Percentiles rank a stretch among this genome's conserved stretches.
Conservation (phyloP, 2,113 vertebrate genomes). For the Forbesichthys papilliferus region DNA sequence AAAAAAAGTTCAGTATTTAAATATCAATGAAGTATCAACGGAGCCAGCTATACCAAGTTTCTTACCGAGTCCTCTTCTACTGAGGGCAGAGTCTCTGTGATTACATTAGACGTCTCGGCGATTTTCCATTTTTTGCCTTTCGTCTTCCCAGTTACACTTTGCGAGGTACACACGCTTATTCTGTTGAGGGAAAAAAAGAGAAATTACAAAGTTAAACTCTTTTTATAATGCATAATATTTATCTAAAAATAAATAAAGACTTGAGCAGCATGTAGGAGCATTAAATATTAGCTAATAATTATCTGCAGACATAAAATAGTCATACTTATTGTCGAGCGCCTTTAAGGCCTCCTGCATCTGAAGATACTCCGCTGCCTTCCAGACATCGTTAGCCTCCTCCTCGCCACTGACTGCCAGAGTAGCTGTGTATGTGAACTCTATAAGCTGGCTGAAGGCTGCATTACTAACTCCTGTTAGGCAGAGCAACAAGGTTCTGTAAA, state of each 20-base stretch:
- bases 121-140: conserved; percentile 89
- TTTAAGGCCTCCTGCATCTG: conserved; percentile 99
- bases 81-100: conserved; percentile 87
- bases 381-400: conserved; percentile 92
- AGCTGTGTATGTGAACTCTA: conserved; percentile 98
- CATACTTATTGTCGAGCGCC: conserved; percentile 85
- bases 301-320: too few relatives aligned
- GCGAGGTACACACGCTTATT: conserved; percentile 79
- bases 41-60: not conserved
- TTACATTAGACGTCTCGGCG: conserved; percentile 89
- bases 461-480: conserved; percentile 90
- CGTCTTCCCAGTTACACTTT: conserved; percentile 66
- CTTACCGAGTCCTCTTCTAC: conserved; percentile 80
- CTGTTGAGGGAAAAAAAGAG: conserved; percentile 58
- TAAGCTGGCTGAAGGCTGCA: conserved; percentile 91
- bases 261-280: too few relatives aligned
- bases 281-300: too few relatives aligned
- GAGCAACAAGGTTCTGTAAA: not conserved
- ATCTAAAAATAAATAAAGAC: too few relatives aligned
- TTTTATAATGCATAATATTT: not conserved
- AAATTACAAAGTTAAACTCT: not conserved
- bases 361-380: conserved; percentile 97
- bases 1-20: not conserved
- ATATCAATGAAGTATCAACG: not conserved
- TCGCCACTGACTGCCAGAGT: conserved; percentile 87